Conservation (phyloP, 2,797 vertebrate species). For the Chelmon rostratus region DNA sequence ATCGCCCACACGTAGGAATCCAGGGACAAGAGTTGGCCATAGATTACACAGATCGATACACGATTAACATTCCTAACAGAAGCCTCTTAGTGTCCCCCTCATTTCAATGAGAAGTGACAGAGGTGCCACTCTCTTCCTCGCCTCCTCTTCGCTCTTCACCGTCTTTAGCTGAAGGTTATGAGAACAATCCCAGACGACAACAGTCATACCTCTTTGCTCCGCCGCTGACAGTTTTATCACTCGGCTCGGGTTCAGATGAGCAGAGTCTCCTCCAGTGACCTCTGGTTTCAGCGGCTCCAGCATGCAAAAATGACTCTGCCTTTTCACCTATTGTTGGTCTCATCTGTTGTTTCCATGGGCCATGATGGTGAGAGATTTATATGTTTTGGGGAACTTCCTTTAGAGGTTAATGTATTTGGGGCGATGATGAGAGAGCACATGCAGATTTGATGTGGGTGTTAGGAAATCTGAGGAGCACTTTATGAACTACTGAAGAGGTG, state of each 20-base stretch:
- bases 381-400: slow-evolving; percentile 53
- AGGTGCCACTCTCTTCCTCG: slow-evolving; percentile 26
- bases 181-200: slow-evolving; percentile 50
- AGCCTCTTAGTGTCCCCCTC: slow-evolving; percentile 50
- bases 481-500: slow-evolving; percentile 14
- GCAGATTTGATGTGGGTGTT: slow-evolving; percentile 44
- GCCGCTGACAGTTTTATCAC: slow-evolving; percentile 68
- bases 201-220: slow-evolving; percentile 58
- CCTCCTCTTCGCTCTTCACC: slow-evolving; percentile 20
- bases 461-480: slow-evolving; percentile 11
- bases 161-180: slow-evolving; percentile 62
- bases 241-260: slow-evolving; percentile 47
- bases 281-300: slow-evolving; percentile 6
- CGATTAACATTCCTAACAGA: slow-evolving; percentile 71
- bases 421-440: slow-evolving; percentile 25
- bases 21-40: slow-evolving; percentile 35
- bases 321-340: slow-evolving; percentile 40
- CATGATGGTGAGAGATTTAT: slow-evolving; percentile 56
- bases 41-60: slow-evolving; percentile 65
- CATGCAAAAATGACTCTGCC: slow-evolving; percentile 23
- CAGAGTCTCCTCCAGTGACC: slow-evolving; percentile 56
- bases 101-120: slow-evolving; percentile 50
- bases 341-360: slow-evolving; percentile 51
- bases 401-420: slow-evolving; percentile 49
- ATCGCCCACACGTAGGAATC: slow-evolving; percentile 37